Conservation (phyloP, 2,797 vertebrate species). For the Leptodactylus fallax region DNA sequence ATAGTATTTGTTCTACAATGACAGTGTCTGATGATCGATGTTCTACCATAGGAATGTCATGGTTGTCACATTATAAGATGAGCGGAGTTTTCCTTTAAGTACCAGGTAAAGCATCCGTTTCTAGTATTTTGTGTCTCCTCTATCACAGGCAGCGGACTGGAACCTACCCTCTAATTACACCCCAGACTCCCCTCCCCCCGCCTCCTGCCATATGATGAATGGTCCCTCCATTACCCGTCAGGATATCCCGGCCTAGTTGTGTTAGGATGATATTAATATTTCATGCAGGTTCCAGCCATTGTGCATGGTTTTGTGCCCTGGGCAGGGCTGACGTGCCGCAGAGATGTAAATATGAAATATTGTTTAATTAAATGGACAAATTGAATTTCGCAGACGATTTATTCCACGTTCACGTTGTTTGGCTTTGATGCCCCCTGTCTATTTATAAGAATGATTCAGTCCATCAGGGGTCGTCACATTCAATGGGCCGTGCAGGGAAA, state of each 20-base stretch:
- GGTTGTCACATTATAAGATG: not conserved
- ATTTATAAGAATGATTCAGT: constrained; percentile 2
- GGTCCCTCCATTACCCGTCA: not conserved
- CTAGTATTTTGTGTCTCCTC: not conserved
- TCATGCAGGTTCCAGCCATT: not conserved
- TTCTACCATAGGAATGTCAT: not conserved
- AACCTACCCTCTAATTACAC: not conserved
- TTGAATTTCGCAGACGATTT: constrained; percentile 45
- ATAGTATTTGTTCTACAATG: no score
- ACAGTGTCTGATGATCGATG: not conserved
- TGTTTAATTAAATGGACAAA: constrained; percentile 55
- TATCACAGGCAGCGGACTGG: not conserved
- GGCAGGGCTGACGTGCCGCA: not conserved
- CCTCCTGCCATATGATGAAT: not conserved
- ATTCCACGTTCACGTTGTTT: not conserved
- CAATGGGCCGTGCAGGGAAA: not conserved
- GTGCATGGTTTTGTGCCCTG: not conserved
- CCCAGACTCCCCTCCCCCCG: not conserved
- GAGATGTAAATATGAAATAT: constrained; percentile 25
- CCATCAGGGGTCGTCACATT: not conserved
- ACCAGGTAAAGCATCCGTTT: not conserved
- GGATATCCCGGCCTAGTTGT: not conserved
- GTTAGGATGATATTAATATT: constrained; percentile 27
- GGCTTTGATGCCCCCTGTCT: not conserved
- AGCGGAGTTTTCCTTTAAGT: not conserved